These are phyloP conservation scores for Lypha dubia DNA, from an alignment of 2,888 invertebrate species.

Conservation along the genomic window DNA sequence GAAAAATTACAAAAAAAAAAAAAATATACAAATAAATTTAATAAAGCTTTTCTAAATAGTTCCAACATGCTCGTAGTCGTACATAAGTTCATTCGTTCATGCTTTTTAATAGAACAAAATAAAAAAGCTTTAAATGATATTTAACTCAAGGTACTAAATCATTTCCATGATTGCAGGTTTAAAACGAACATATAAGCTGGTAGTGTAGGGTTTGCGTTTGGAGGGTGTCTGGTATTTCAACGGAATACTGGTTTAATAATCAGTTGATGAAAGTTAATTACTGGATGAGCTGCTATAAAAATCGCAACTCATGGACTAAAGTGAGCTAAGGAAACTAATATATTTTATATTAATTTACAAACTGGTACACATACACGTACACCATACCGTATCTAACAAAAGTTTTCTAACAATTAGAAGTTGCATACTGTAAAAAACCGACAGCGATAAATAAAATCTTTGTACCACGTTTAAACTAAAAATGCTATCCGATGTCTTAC, in stretches of 20 bases:
- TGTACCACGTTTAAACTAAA: no score
- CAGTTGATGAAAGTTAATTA: slow-evolving; percentile 71
- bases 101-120: slow-evolving; percentile 1
- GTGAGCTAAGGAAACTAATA: not conserved
- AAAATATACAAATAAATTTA: slow-evolving; percentile 21
- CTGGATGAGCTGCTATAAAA: slow-evolving; percentile 57
- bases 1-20: slow-evolving; percentile 14
- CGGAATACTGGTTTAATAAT: slow-evolving; percentile 44
- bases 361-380: not conserved
- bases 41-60: slow-evolving; percentile 12
- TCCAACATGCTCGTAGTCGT: not conserved
- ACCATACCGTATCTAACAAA: slow-evolving; percentile 7
- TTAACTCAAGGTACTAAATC: slow-evolving; percentile 61
- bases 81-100: not conserved
- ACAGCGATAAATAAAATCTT: no score
- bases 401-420: not conserved
- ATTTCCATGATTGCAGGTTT: slow-evolving; percentile 50
- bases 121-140: slow-evolving; percentile 46
- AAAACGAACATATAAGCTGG: not conserved
- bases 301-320: slow-evolving; percentile 56
- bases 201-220: not conserved
- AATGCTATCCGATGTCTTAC: no score
- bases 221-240: not conserved
- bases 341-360: slow-evolving; percentile 4
- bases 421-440: no score